A percentile compares a stretch with the other conserved stretches of the same genome.
phyloP scores from a whole-genome alignment of 2,113 vertebrate genomes.

The Solea solea region DNA sequence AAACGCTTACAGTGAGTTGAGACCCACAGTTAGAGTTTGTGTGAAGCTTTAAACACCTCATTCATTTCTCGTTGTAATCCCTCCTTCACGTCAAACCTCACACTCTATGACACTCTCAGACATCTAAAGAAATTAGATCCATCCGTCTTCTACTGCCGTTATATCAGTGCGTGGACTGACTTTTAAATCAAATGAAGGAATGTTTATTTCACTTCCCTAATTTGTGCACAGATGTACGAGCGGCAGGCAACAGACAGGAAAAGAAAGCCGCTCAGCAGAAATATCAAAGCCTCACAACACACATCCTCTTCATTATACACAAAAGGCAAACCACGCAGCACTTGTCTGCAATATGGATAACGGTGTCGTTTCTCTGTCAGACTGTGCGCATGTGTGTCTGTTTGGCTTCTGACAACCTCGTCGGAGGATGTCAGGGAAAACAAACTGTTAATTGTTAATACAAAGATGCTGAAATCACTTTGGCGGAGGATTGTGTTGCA shows the following conservation, averaged over 20 bases:
- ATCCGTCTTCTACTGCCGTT: neutral
- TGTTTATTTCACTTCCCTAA: slow-evolving; percentile 11
- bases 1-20: slow-evolving; percentile 25
- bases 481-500: slow-evolving; percentile 12
- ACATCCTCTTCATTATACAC: slow-evolving; percentile 73
- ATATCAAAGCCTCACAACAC: slow-evolving; percentile 59
- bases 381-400: slow-evolving; percentile 4
- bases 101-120: slow-evolving; percentile 41
- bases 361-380: slow-evolving; percentile 52
- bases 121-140: slow-evolving; percentile 46
- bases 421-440: slow-evolving; percentile 39
- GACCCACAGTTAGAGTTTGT: slow-evolving; percentile 19
- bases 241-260: slow-evolving; percentile 19
- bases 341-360: slow-evolving; percentile 58
- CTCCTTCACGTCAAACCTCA: neutral
- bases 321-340: slow-evolving; percentile 57
- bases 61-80: slow-evolving; percentile 34
- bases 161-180: neutral
- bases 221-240: slow-evolving; percentile 22
- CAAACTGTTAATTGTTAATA: slow-evolving; percentile 35
- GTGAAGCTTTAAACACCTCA: slow-evolving; percentile 21
- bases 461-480: slow-evolving; percentile 44
- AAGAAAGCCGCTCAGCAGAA: slow-evolving; percentile 67
- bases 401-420: slow-evolving; percentile 43
- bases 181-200: slow-evolving; percentile 35